These are phyloP conservation scores for Scaptomyza graminum DNA, from an alignment of 1,140 invertebrate species.

Conservation along the genomic window DNA sequence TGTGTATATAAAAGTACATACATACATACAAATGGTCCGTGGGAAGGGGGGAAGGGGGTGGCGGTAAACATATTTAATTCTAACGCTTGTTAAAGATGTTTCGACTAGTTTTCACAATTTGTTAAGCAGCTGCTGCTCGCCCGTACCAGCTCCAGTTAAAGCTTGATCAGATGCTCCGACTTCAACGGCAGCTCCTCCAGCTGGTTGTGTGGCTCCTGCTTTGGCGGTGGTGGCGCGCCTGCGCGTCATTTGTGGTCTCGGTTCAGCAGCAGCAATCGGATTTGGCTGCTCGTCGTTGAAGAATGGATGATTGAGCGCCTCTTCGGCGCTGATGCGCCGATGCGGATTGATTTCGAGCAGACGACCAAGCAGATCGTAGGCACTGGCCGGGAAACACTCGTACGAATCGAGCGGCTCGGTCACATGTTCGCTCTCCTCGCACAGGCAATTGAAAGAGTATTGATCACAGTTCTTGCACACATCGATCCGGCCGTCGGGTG, in stretches of 20 bases:
- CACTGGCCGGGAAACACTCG: constrained; percentile 84
- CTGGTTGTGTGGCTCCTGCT: constrained; percentile 4
- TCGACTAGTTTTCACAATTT: constrained; percentile 70
- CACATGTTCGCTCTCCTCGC: constrained; percentile 61
- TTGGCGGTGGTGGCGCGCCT: constrained; percentile 12
- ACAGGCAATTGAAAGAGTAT: constrained; percentile 78
- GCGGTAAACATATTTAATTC: constrained; percentile 1
- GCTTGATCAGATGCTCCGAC: neutral
- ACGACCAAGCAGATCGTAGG: constrained; percentile 99
- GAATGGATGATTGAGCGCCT: constrained; percentile 98
- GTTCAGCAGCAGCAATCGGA: neutral
- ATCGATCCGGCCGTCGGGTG: constrained; percentile 63
- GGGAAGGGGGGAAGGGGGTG: too few species aligned
- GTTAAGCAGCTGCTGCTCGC: constrained; percentile 38
- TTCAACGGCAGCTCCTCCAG: neutral
- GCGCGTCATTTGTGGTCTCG: constrained; percentile 21
- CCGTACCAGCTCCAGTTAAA: constrained; percentile 1
- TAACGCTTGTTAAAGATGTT: constrained; percentile 4
- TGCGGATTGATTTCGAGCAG: constrained; percentile 99
- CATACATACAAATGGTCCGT: too few species aligned
- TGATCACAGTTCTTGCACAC: constrained; percentile 82
- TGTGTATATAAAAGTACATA: constrained; percentile 30
- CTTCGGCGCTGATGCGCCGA: constrained; percentile 98
- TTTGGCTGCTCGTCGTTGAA: constrained; percentile 38
- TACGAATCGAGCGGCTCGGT: constrained; percentile 70